These are phyloP conservation scores for Vannuccia rotundouncinata DNA, from an alignment of 2,888 invertebrate species.

Conservation along the genomic window DNA sequence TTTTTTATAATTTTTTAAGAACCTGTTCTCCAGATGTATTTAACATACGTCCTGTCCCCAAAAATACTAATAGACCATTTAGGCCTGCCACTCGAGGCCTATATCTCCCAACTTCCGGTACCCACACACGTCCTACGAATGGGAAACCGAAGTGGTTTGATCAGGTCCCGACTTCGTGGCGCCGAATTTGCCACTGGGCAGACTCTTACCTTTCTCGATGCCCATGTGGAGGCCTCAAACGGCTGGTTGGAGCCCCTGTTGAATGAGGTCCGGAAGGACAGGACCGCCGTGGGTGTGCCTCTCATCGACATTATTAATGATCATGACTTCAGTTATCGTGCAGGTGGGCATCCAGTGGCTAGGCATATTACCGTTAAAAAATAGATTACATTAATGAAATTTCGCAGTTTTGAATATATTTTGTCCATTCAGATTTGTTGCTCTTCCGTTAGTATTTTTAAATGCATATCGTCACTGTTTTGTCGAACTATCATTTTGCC, in stretches of 20 bases:
- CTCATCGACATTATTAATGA: constrained; percentile 89
- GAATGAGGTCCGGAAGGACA: constrained; percentile 72
- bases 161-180: constrained; percentile 84
- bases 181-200: constrained; percentile 75
- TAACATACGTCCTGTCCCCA: no score
- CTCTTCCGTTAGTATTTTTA: no score
- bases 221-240: constrained; percentile 73
- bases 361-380: no score
- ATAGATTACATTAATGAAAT: no score
- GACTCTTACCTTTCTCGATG: constrained; percentile 90
- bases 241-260: constrained; percentile 75
- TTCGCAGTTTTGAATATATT: no score
- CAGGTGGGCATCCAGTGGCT: no score
- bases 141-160: constrained; percentile 84
- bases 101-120: constrained; percentile 76
- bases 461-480: no score
- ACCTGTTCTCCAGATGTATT: no score
- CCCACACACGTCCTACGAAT: constrained; percentile 78
- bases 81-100: constrained; percentile 77
- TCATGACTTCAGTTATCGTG: constrained; percentile 60
- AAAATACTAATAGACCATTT: constrained; percentile 63
- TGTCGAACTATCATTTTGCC: no score
- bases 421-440: no score
- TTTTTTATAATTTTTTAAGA: no score
- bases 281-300: constrained; percentile 76